These are phyloP conservation scores for Dipus sagitta DNA, from an alignment of 2,797 vertebrate genomes.

Conservation along the genomic window DNA sequence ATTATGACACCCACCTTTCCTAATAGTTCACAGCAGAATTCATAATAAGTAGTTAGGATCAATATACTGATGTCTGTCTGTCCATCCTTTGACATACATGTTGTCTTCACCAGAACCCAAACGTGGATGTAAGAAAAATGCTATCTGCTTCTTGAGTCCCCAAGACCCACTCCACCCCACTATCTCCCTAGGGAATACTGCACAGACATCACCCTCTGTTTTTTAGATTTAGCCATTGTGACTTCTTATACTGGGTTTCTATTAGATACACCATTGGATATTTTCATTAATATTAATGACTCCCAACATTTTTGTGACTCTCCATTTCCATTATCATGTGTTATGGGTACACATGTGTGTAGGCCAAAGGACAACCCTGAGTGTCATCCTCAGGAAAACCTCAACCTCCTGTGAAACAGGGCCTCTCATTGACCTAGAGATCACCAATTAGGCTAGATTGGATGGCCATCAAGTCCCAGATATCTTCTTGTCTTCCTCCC, in stretches of 20 bases:
- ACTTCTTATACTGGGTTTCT: neutral
- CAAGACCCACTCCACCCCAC: neutral
- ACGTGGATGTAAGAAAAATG: neutral
- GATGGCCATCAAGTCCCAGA: too few relatives aligned
- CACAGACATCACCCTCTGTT: neutral
- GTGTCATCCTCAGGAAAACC: too few relatives aligned
- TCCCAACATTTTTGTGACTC: neutral
- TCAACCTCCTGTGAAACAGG: too few relatives aligned
- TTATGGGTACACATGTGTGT: neutral
- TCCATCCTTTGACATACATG: too few relatives aligned
- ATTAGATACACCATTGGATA: neutral
- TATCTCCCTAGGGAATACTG: neutral
- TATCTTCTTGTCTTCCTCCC: too few relatives aligned
- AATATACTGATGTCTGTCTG: neutral
- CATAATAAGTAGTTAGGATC: neutral
- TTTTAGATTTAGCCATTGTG: neutral
- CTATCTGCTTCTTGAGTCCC: neutral
- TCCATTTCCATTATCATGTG: neutral
- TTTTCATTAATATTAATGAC: conserved; percentile 8
- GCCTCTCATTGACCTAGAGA: too few relatives aligned
- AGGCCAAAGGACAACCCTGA: too few relatives aligned
- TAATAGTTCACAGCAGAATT: neutral
- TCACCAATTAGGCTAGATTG: too few relatives aligned
- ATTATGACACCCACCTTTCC: neutral
- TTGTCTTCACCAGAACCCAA: neutral